Conservation (phyloP, 2,797 vertebrate species). For the Pseudochaenichthys georgianus region DNA sequence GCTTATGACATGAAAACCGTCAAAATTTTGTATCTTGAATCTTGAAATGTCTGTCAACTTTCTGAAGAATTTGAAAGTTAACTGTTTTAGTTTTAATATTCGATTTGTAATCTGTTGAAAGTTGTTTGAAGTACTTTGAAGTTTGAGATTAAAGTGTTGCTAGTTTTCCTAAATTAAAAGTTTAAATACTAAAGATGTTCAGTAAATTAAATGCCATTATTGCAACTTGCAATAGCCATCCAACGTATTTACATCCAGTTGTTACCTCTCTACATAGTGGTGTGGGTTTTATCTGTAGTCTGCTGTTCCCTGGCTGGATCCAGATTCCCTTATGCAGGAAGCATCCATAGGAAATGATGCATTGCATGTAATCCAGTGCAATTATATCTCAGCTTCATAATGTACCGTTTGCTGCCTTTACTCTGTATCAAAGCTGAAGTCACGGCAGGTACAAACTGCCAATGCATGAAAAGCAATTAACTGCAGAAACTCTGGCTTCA, state of each 20-base stretch:
- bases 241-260: background rate
- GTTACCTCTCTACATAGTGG: background rate
- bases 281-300: background rate
- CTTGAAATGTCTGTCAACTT: background rate
- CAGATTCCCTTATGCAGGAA: background rate
- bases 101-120: background rate
- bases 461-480: no score
- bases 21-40: no score
- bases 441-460: background rate
- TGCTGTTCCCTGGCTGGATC: background rate
- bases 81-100: background rate
- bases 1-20: no score
- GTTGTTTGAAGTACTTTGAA: background rate
- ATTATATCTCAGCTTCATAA: background rate
- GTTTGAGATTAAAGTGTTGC: background rate
- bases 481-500: conserved; percentile 1
- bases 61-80: no score
- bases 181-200: background rate
- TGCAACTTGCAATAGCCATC: background rate
- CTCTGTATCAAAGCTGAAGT: background rate
- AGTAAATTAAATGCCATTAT: background rate
- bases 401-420: background rate
- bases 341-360: background rate
- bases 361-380: background rate
- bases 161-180: background rate